A percentile compares a stretch with the other conserved stretches of the same genome.
Evolutionary conservation across 1,140 invertebrate species (phyloP).

Genomic region (Zaprionus ornatus): DNA sequence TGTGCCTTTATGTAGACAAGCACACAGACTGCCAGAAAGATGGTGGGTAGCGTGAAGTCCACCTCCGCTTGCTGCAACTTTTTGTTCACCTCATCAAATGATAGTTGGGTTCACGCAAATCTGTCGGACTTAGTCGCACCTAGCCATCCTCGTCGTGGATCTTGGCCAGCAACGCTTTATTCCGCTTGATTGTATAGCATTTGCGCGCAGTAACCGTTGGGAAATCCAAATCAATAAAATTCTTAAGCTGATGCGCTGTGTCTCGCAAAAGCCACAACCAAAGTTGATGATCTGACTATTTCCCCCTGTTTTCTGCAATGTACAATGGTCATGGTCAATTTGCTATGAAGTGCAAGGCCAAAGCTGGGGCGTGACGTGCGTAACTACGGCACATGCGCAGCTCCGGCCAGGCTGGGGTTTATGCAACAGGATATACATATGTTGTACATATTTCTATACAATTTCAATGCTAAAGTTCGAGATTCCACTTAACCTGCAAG

Average conservation of each 20-base stretch:
- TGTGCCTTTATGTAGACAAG: constrained; percentile 96
- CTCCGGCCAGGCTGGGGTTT: constrained; percentile 27
- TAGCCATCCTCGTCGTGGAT: constrained; percentile 95
- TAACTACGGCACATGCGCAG: constrained; percentile 34
- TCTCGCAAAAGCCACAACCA: constrained; percentile 97
- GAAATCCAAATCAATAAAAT: constrained; percentile 98
- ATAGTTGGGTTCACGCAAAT: constrained; percentile 95
- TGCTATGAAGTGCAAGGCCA: constrained; percentile 42
- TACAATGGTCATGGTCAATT: constrained; percentile 19
- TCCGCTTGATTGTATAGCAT: constrained; percentile 93
- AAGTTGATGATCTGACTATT: constrained; percentile 98
- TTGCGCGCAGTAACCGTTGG: constrained; percentile 95
- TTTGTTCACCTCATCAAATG: constrained; percentile 92
- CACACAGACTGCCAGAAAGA: constrained; percentile 98
- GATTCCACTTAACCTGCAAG: constrained; percentile 44
- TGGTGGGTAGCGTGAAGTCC: constrained; percentile 91
- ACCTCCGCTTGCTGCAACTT: constrained; percentile 92
- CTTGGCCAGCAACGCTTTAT: constrained; percentile 92
- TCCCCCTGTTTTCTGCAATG: constrained; percentile 87
- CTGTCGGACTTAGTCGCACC: constrained; percentile 92
- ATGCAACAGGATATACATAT: constrained; percentile 70
- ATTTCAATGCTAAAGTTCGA: constrained; percentile 37
- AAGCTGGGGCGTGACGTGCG: constrained; percentile 25
- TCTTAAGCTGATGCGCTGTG: constrained; percentile 88
- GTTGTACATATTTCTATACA: constrained; percentile 8